A percentile compares a stretch with the other conserved stretches of the same genome.
Conservation (phyloP, 2,113 vertebrate species). For the Deroptyus accipitrinus region DNA sequence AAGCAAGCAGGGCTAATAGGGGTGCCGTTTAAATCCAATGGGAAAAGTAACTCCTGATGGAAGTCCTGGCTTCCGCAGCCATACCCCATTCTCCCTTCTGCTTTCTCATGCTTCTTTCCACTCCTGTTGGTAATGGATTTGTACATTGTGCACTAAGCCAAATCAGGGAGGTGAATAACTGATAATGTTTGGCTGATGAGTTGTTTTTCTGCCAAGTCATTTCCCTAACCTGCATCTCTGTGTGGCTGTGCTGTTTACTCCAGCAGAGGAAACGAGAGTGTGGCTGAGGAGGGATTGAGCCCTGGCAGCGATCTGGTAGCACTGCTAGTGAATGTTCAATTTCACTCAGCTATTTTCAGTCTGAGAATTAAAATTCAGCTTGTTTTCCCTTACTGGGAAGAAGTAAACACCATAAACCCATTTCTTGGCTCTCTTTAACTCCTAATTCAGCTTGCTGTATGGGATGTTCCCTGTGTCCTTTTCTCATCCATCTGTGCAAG, state of each 20-base stretch:
- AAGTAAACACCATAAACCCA: neutral
- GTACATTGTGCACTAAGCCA: neutral
- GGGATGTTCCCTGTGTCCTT: neutral
- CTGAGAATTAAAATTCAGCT: neutral
- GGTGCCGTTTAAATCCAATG: neutral
- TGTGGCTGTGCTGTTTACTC: neutral
- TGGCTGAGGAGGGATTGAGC: neutral
- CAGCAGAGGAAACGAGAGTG: neutral
- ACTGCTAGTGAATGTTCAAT: neutral
- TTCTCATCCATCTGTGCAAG: neutral
- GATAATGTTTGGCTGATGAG: neutral
- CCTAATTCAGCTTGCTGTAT: neutral
- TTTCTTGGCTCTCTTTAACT: neutral
- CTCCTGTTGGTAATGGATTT: neutral
- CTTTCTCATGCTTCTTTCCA: neutral
- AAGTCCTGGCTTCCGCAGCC: neutral
- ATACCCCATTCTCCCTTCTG: neutral
- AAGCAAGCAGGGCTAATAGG: neutral
- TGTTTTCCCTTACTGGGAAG: neutral
- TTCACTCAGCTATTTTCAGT: neutral
- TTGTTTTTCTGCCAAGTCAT: neutral
- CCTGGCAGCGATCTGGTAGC: neutral
- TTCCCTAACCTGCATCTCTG: neutral
- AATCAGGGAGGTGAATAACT: neutral
- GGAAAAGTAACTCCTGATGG: neutral